phyloP scores from a whole-genome alignment of 2,888 invertebrate species.

The Microctonus brassicae region DNA sequence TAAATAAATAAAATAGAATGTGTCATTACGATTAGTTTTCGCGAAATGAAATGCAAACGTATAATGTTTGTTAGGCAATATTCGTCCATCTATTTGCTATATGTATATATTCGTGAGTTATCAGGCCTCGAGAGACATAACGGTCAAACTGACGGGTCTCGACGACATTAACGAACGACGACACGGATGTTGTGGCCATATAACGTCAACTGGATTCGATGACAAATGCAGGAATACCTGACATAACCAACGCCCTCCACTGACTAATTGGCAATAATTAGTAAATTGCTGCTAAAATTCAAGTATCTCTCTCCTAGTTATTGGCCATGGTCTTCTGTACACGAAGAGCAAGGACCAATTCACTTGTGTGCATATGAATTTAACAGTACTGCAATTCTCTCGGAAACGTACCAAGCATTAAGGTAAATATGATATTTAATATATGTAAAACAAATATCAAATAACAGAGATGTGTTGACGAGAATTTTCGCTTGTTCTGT shows the following conservation, averaged over 20 bases:
- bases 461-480: neutral
- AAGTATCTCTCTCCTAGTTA: neutral
- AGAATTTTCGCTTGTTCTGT: neutral
- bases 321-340: neutral
- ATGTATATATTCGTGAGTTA: slow-evolving; percentile 10
- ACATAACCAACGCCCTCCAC: neutral
- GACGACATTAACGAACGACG: slow-evolving; percentile 23
- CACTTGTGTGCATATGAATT: neutral
- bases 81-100: neutral
- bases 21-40: no score
- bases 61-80: slow-evolving; percentile 7
- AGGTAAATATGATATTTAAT: neutral
- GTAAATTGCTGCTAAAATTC: neutral
- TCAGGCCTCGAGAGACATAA: slow-evolving; percentile 10
- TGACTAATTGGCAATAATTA: slow-evolving; percentile 2
- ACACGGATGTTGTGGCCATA: slow-evolving; percentile 5
- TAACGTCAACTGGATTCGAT: slow-evolving; percentile 21
- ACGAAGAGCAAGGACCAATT: neutral
- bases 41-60: neutral
- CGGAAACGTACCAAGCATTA: no score
- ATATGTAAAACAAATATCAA: neutral
- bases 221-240: slow-evolving; percentile 15
- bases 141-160: neutral
- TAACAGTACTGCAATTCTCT: neutral
- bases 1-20: no score